phyloP scores from a whole-genome alignment of 2,888 invertebrate species.

The Holacanthella duospinosa region DNA sequence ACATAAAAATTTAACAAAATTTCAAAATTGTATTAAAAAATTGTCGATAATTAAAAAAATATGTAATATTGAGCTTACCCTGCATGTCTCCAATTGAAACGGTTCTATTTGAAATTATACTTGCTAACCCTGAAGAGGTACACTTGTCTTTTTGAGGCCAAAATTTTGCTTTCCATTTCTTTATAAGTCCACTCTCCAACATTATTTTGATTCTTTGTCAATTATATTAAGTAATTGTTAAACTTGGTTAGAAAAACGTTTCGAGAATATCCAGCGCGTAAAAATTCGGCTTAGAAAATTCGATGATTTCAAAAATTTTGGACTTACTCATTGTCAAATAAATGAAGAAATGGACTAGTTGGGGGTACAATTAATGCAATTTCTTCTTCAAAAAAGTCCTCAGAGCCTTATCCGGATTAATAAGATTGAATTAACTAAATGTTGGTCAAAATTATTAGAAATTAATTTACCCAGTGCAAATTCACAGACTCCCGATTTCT shows the following conservation, averaged over 20 bases:
- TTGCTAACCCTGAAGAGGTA: conserved; percentile 41
- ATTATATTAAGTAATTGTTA: conserved; percentile 12
- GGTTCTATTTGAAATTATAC: conserved; percentile 65
- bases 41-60: neutral
- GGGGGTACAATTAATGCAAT: conserved; percentile 64
- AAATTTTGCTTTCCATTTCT: conserved; percentile 68
- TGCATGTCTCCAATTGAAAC: conserved; percentile 86
- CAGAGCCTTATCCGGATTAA: conserved; percentile 54
- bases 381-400: conserved; percentile 68
- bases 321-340: conserved; percentile 67
- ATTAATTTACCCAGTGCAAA: conserved; percentile 56
- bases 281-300: neutral
- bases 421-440: neutral
- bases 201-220: conserved; percentile 64
- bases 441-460: neutral
- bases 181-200: conserved; percentile 72
- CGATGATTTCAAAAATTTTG: neutral
- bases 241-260: neutral
- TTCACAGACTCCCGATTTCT: conserved; percentile 58
- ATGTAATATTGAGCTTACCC: conserved; percentile 40
- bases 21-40: no score
- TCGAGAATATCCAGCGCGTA: neutral
- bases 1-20: neutral
- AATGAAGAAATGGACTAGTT: conserved; percentile 63
- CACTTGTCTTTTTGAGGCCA: conserved; percentile 70